Percentiles rank a stretch among this genome's conserved stretches.
Evolutionary conservation across 1,140 invertebrate genomes (phyloP).

Genomic region (fruit fly (Drosophila melanogaster)): Release_6_plus_ISO1_MT NT_033777.3:9795501-9796000

Average conservation of each 20-base stretch:
- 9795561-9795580: conserved; percentile 62
- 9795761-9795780: conserved; percentile 86
- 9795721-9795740: conserved; percentile 75
- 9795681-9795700: conserved; percentile 68
- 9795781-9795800: conserved; percentile 67
- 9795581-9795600: conserved; percentile 83
- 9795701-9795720: conserved; percentile 77
- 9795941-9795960: neutral
- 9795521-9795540: conserved; percentile 66
- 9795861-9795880: conserved; percentile 33
- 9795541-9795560: neutral
- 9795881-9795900: neutral
- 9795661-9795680: conserved; percentile 65
- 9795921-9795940: conserved; percentile 3
- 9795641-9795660: conserved; percentile 76
- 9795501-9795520: conserved; percentile 95
- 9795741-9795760: conserved; percentile 87
- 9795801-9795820: conserved; percentile 84
- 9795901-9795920: conserved; percentile 3
- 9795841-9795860: conserved; percentile 72
- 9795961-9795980: conserved; percentile 22
- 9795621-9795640: conserved; percentile 80
- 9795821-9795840: conserved; percentile 75
- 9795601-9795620: conserved; percentile 67
- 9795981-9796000: conserved; percentile 52